These are phyloP conservation scores for Coelinius sp. DNA, from an alignment of 2,888 invertebrate species.

Conservation along the genomic window DNA sequence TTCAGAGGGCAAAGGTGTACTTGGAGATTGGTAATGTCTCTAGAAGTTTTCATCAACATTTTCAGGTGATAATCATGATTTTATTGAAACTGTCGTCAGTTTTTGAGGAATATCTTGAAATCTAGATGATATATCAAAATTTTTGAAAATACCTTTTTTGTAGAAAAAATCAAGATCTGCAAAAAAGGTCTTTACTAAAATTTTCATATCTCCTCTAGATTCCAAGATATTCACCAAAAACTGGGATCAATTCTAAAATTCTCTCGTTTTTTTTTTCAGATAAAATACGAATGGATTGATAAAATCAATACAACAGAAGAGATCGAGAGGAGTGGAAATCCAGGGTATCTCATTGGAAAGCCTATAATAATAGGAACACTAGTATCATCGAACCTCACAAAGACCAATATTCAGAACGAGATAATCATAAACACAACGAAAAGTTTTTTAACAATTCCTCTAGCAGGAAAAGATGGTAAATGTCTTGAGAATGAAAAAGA, in stretches of 20 bases:
- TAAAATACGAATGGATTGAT: conserved; percentile 59
- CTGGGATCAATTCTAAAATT: no score
- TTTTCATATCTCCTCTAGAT: no score
- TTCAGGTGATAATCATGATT: no score
- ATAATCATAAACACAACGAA: conserved; percentile 55
- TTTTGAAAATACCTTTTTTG: no score
- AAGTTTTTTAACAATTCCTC: conserved; percentile 62
- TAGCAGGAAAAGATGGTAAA: conserved; percentile 54
- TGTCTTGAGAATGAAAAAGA: conserved; percentile 52
- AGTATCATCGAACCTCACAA: conserved; percentile 50
- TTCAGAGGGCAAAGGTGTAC: conserved; percentile 66
- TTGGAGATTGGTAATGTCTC: conserved; percentile 68
- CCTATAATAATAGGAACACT: conserved; percentile 75
- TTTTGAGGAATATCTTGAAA: no score
- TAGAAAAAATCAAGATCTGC: no score
- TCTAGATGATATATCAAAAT: no score
- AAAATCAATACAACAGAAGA: conserved; percentile 46
- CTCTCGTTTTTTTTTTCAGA: conserved; percentile 54
- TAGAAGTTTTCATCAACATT: conserved; percentile 59
- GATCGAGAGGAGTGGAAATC: conserved; percentile 78
- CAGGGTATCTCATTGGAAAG: conserved; percentile 80
- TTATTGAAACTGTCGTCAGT: no score
- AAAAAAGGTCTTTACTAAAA: no score
- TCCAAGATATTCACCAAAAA: no score
- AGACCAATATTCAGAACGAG: conserved; percentile 46